Percentiles rank a stretch among this genome's conserved stretches.
These are phyloP conservation scores for Pachypanchax playfairii DNA, from an alignment of 2,113 vertebrate species.

Conservation along the genomic window DNA sequence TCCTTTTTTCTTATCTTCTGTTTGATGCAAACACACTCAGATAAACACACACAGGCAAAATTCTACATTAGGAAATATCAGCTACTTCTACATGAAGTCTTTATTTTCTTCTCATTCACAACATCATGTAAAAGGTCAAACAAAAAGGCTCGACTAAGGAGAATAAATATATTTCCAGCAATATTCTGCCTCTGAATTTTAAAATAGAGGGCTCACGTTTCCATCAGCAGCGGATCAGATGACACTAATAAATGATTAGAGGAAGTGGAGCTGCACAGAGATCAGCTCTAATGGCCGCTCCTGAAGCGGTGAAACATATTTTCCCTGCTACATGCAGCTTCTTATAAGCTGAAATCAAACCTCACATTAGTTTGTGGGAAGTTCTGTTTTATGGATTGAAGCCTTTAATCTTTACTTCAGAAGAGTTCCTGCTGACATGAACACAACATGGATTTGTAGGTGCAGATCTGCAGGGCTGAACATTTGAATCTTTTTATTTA, in stretches of 20 bases:
- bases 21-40: not conserved
- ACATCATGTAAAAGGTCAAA: not conserved
- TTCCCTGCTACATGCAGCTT: conserved; percentile 29
- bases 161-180: conserved; percentile 19
- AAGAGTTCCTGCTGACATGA: conserved; percentile 25
- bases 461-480: not conserved
- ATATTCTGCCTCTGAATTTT: conserved; percentile 19
- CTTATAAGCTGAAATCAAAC: conserved; percentile 24
- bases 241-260: conserved; percentile 49
- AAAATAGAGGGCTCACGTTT: conserved; percentile 15
- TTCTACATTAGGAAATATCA: not conserved
- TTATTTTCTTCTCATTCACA: not conserved
- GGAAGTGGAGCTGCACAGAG: conserved; percentile 38
- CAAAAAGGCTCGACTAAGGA: conserved; percentile 18
- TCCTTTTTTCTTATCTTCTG: not conserved
- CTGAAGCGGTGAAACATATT: conserved; percentile 18
- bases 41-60: not conserved
- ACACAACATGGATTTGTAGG: conserved; percentile 14
- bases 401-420: conserved; percentile 8
- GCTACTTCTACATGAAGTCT: not conserved
- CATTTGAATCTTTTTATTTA: not conserved
- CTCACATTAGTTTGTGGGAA: conserved; percentile 10
- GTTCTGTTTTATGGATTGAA: conserved; percentile 19
- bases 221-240: conserved; percentile 54
- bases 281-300: conserved; percentile 35